These are phyloP conservation scores for Hoplostethus atlanticus DNA, from an alignment of 2,797 vertebrate genomes.

Conservation along the genomic window DNA sequence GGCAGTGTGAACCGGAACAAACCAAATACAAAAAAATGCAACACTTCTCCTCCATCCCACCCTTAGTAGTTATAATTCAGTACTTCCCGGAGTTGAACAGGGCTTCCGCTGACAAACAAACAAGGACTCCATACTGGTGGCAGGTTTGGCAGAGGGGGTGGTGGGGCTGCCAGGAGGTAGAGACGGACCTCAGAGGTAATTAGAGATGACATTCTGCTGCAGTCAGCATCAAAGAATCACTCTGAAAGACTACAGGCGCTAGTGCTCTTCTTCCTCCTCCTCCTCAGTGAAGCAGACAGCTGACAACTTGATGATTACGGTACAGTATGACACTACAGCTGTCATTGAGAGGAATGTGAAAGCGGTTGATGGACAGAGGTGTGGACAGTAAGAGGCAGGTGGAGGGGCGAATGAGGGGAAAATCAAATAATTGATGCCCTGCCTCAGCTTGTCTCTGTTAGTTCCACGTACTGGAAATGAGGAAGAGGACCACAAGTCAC, in stretches of 20 bases:
- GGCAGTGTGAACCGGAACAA: too few relatives aligned
- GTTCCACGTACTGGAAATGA: neutral
- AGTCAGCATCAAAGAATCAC: constrained; percentile 73
- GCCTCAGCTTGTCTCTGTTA: constrained; percentile 10
- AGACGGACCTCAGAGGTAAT: constrained; percentile 80
- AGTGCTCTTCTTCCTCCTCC: constrained; percentile 19
- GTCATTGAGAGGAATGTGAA: constrained; percentile 51
- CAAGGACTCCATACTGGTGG: constrained; percentile 55
- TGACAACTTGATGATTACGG: constrained; percentile 62
- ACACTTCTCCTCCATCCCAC: too few relatives aligned
- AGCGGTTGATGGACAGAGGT: constrained; percentile 39
- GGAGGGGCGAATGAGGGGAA: constrained; percentile 11
- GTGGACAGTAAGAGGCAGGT: constrained; percentile 9
- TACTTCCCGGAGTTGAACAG: constrained; percentile 9
- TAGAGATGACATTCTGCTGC: constrained; percentile 75
- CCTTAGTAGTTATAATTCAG: too few relatives aligned
- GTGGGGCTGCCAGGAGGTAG: neutral
- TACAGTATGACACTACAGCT: constrained; percentile 47
- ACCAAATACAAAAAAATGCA: too few relatives aligned
- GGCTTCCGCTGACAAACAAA: constrained; percentile 56
- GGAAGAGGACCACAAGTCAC: too few relatives aligned
- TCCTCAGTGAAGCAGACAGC: constrained; percentile 40
- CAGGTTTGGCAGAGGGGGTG: constrained; percentile 25
- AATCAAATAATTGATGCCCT: constrained; percentile 11
- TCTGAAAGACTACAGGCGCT: constrained; percentile 49